Conservation (phyloP, 2,113 vertebrate genomes). For the Semnopithecus entellus region DNA sequence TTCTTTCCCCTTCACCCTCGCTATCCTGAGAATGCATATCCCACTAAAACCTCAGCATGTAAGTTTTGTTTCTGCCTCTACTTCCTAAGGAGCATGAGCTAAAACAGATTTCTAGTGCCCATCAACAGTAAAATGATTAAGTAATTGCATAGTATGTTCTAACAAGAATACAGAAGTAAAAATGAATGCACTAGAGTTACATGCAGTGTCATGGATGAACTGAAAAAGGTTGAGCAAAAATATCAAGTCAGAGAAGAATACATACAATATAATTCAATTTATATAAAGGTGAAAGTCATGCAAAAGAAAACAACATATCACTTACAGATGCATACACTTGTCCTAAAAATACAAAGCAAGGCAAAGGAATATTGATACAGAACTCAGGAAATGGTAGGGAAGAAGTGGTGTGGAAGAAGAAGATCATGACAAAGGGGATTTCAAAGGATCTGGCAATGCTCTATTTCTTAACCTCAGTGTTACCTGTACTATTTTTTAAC, state of each 20-base stretch:
- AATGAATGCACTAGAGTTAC: neutral
- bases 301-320: neutral
- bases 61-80: neutral
- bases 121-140: neutral
- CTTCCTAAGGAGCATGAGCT: neutral
- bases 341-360: neutral
- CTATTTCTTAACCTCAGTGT: neutral
- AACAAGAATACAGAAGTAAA: neutral
- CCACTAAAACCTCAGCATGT: neutral
- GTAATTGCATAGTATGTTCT: neutral
- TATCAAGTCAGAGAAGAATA: neutral
- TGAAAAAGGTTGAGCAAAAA: neutral
- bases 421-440: neutral
- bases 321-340: neutral
- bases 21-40: neutral
- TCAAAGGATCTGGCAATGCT: neutral
- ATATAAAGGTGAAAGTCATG: neutral
- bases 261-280: neutral
- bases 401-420: no score
- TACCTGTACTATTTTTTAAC: neutral
- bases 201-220: neutral
- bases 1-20: neutral
- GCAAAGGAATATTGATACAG: neutral
- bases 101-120: neutral
- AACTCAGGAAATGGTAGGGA: neutral